Base-by-base conservation (phyloP, 2,113 vertebrate genomes). In the Notechis scutatus region DNA sequence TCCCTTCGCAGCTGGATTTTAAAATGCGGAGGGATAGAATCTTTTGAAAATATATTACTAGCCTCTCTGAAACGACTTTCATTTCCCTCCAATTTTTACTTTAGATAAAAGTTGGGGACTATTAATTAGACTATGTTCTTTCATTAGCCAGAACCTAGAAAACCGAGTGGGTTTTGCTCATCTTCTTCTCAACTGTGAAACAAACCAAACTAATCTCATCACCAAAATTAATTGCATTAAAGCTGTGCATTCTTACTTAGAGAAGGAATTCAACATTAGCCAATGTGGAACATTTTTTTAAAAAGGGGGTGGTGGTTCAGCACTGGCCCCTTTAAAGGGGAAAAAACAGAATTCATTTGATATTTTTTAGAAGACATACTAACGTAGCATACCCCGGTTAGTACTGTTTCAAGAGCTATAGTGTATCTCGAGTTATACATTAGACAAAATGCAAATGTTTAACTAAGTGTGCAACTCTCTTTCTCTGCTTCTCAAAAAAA, bases 391-490 rank as follows among this genome's bases (percentile, higher is more conserved):
- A 39, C 26, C 59, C 88, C 18, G 55, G 26, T 24, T 69, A 45
- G 21, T 26, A 39, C 55, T 85, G 12, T 26, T 23, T 61, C 26
- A 29, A 89, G 10, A 18, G 4, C 24, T 59, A 45, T 8, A 59
- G 12, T 45, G 11, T 2, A 91, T 91, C 87, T 95, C 81, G 61
- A 93, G 69, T 85, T 50, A 90, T 88, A 69, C 64, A 92, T 87
- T 90, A 89, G 89, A 69, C 64, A 56, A 69, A 89, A 8, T 50
- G 14, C 29, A 85, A 45, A 56, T 24, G 14, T 39, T 95, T 91
- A 94, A 94, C 89, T 52, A 45, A 87, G 57, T 9, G 85, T 92
- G 94, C 85, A 91, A 92, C 29, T 88, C 94, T 59, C 54, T 87
- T 88, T 89, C 57, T 59, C 57, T 88, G 47, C 91, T 88, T 93